Percentiles rank a stretch among this genome's conserved stretches.
These are phyloP conservation scores for Psilopogon haemacephalus DNA, from an alignment of 2,113 vertebrate species.

Conservation along the genomic window DNA sequence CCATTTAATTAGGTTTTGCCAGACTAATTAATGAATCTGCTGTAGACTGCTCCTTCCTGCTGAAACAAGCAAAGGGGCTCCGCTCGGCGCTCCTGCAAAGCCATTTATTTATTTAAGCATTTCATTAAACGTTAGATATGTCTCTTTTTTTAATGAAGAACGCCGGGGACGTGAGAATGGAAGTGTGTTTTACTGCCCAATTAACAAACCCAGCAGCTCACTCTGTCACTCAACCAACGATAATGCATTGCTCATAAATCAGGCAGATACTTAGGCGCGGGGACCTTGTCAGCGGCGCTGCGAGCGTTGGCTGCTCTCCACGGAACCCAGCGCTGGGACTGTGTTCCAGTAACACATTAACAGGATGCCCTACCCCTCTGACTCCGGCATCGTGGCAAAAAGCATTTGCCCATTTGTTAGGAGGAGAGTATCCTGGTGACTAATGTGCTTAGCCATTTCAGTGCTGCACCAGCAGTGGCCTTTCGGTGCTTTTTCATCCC, in stretches of 20 bases:
- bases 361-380: conserved; percentile 61
- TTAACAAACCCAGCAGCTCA: conserved; percentile 65
- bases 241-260: conserved; percentile 72
- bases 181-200: conserved; percentile 55
- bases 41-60: background rate
- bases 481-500: background rate
- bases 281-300: conserved; percentile 67
- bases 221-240: conserved; percentile 63
- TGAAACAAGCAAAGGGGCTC: background rate
- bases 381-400: conserved; percentile 51
- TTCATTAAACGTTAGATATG: conserved; percentile 40
- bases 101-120: conserved; percentile 45
- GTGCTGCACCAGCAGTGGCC: conserved; percentile 22
- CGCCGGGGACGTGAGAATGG: conserved; percentile 22
- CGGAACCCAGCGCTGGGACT: conserved; percentile 58
- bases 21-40: conserved; percentile 46
- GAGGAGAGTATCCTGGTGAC: conserved; percentile 8
- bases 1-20: conserved; percentile 39
- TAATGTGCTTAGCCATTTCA: conserved; percentile 39
- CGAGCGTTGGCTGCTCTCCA: conserved; percentile 63
- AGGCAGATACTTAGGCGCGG: conserved; percentile 69
- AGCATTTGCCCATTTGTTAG: conserved; percentile 65
- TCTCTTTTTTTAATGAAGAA: conserved; percentile 53
- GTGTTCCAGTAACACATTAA: conserved; percentile 78
- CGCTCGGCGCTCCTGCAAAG: background rate